phyloP scores from a whole-genome alignment of 2,797 vertebrate genomes.

The Chelidonichthys spinosus region DNA sequence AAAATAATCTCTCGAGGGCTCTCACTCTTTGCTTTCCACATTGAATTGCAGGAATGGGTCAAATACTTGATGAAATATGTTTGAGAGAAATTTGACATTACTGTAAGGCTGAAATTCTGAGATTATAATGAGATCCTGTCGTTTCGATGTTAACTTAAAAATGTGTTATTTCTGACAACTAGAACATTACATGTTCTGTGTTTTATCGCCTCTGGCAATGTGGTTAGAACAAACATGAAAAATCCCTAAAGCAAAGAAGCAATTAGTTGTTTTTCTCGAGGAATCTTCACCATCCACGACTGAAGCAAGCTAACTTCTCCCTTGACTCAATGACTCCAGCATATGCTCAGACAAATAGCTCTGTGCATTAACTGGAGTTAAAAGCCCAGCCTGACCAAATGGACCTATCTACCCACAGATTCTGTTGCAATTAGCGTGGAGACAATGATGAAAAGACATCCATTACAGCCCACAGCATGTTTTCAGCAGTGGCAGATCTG shows the following conservation, averaged over 20 bases:
- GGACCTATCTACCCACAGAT: conserved; percentile 52
- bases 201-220: conserved; percentile 3
- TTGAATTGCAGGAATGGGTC: conserved; percentile 2
- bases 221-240: not conserved
- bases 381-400: conserved; percentile 62
- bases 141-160: not conserved
- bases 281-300: conserved; percentile 9
- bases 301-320: conserved; percentile 18
- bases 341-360: conserved; percentile 37
- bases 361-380: conserved; percentile 52
- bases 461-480: conserved; percentile 55
- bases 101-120: not conserved
- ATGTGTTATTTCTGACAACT: conserved; percentile 3
- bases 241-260: not conserved
- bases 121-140: not conserved
- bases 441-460: conserved; percentile 43
- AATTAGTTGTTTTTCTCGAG: conserved; percentile 21
- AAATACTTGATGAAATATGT: conserved; percentile 6
- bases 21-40: conserved; percentile 27
- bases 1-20: conserved; percentile 13
- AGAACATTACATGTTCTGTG: not conserved
- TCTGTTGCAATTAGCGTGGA: conserved; percentile 62
- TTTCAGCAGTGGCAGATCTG: conserved; percentile 46
- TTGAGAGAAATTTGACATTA: conserved; percentile 3
- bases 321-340: conserved; percentile 17